phyloP scores from a whole-genome alignment of 2,888 invertebrate genomes.

The Melinaea marsaeus region DNA sequence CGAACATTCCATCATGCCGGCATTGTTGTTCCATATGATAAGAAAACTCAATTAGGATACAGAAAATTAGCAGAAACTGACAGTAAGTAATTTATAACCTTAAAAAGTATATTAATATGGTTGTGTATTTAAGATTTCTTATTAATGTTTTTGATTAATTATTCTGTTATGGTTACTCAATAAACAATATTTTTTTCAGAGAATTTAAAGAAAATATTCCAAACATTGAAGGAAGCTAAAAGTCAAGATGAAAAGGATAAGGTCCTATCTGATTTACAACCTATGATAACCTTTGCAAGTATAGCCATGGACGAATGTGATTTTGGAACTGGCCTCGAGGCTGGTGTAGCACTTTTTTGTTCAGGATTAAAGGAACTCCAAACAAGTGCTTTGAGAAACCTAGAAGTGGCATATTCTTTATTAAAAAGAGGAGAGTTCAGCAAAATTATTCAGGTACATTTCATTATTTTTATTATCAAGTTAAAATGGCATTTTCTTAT shows the following conservation, averaged over 20 bases:
- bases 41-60: slow-evolving; percentile 90
- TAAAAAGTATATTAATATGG: neutral
- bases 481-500: neutral
- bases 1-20: slow-evolving; percentile 89
- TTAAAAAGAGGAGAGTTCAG: slow-evolving; percentile 84
- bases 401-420: slow-evolving; percentile 86
- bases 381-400: slow-evolving; percentile 78
- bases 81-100: slow-evolving; percentile 53
- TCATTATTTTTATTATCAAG: neutral
- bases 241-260: slow-evolving; percentile 78
- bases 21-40: slow-evolving; percentile 90
- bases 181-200: slow-evolving; percentile 61
- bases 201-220: slow-evolving; percentile 82
- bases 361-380: slow-evolving; percentile 85
- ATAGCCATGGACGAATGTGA: slow-evolving; percentile 97
- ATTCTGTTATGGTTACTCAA: neutral
- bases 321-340: slow-evolving; percentile 94
- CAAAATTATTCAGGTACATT: slow-evolving; percentile 80
- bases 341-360: slow-evolving; percentile 91
- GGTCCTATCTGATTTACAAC: slow-evolving; percentile 84
- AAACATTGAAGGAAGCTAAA: slow-evolving; percentile 79
- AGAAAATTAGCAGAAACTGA: slow-evolving; percentile 84
- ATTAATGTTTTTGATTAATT: no score
- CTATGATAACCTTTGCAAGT: slow-evolving; percentile 88
- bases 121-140: neutral